Percentiles rank a stretch among this genome's conserved stretches.
Conservation (phyloP, 1,140 invertebrate species). For the Andrena cerasifolii region DNA sequence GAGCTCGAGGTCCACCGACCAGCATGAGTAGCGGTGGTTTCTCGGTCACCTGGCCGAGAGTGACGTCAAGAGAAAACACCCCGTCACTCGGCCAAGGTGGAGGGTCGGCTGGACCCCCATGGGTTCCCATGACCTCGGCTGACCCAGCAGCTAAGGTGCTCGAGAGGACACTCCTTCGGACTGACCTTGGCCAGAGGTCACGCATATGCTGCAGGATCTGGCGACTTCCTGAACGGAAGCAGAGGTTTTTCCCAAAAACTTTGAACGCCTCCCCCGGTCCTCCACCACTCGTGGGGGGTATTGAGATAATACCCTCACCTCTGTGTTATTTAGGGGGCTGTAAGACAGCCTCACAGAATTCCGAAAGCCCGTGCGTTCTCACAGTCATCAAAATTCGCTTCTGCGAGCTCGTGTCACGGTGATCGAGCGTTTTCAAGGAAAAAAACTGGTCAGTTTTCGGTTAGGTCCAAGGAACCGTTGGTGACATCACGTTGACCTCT, state of each 20-base stretch:
- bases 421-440: slow-evolving; percentile 39
- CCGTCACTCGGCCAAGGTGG: slow-evolving; percentile 50
- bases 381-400: slow-evolving; percentile 6
- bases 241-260: slow-evolving; percentile 73
- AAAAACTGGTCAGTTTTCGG: slow-evolving; percentile 41
- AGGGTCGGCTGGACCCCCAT: slow-evolving; percentile 74
- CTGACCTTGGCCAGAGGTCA: slow-evolving; percentile 72
- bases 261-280: background rate
- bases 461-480: slow-evolving; percentile 12
- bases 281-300: background rate
- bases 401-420: slow-evolving; percentile 1
- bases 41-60: slow-evolving; percentile 67
- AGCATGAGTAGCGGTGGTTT: slow-evolving; percentile 9
- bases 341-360: background rate
- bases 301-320: slow-evolving; percentile 34
- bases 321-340: background rate
- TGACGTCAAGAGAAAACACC: slow-evolving; percentile 65
- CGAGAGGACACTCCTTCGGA: slow-evolving; percentile 39
- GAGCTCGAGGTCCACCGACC: background rate
- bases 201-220: slow-evolving; percentile 74
- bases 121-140: slow-evolving; percentile 80
- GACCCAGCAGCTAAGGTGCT: slow-evolving; percentile 69
- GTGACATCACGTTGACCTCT: slow-evolving; percentile 21
- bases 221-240: slow-evolving; percentile 54
- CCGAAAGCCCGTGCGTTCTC: slow-evolving; percentile 10